Conservation (phyloP, 2,113 vertebrate genomes). For the Oreocharis arfaki region DNA sequence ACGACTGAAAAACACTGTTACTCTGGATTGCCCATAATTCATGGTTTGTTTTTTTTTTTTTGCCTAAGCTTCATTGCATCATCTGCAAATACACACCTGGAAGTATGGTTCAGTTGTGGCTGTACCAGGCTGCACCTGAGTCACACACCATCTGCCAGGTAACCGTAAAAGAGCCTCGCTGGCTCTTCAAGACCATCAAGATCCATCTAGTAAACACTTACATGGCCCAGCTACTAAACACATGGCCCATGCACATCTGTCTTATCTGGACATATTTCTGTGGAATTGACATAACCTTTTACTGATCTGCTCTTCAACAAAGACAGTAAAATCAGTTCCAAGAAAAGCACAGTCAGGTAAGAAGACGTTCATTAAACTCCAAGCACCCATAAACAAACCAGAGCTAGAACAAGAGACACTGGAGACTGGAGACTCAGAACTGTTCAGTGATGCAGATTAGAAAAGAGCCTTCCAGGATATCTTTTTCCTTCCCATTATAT, state of each 20-base stretch:
- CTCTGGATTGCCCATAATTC: background rate
- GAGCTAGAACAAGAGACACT: background rate
- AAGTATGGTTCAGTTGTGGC: background rate
- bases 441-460: background rate
- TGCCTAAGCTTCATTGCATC: background rate
- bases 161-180: background rate
- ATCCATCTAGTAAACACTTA: background rate
- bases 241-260: background rate
- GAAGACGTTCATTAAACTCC: background rate
- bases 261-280: background rate
- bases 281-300: background rate
- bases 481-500: background rate
- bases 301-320: background rate
- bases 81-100: background rate
- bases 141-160: background rate
- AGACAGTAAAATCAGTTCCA: background rate
- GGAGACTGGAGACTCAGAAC: background rate
- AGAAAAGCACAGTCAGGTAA: background rate
- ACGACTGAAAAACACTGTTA: background rate
- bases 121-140: background rate
- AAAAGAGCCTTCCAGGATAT: background rate
- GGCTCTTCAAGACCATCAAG: background rate
- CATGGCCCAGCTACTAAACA: background rate
- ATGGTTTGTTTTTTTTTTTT: background rate
- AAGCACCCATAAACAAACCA: background rate